Conservation (phyloP, 2,888 invertebrate genomes). For the Acleris literana region DNA sequence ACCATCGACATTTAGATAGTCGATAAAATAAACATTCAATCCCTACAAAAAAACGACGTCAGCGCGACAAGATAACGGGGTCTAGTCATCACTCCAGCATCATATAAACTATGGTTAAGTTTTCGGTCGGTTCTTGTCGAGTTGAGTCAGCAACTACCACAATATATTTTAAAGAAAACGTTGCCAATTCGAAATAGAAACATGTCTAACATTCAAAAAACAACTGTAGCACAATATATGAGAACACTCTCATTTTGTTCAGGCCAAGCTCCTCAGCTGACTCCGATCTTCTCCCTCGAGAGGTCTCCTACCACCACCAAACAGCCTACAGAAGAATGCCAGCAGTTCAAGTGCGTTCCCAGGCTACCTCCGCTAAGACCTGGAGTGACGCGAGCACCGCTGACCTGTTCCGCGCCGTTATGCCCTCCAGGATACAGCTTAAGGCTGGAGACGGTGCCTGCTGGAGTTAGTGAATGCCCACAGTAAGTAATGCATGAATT, state of each 20-base stretch:
- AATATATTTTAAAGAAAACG: too few relatives aligned
- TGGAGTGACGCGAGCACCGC: slow-evolving; percentile 52
- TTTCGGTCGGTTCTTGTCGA: too few relatives aligned
- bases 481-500: slow-evolving; percentile 59
- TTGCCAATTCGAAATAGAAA: too few relatives aligned
- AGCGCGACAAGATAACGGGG: too few relatives aligned
- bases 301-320: slow-evolving; percentile 51
- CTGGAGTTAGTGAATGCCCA: slow-evolving; percentile 70
- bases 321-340: slow-evolving; percentile 61
- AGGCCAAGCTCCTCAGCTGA: slow-evolving; percentile 51
- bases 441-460: slow-evolving; percentile 66
- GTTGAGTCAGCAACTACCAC: too few relatives aligned
- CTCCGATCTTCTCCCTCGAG: slow-evolving; percentile 64
- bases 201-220: too few relatives aligned
- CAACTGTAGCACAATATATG: background rate
- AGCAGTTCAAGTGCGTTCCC: slow-evolving; percentile 82
- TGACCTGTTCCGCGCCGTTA: slow-evolving; percentile 69
- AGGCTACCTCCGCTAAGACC: slow-evolving; percentile 71
- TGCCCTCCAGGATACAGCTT: slow-evolving; percentile 86
- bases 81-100: too few relatives aligned
- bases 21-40: too few relatives aligned
- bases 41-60: too few relatives aligned
- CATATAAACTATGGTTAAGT: too few relatives aligned
- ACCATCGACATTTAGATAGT: too few relatives aligned
- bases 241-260: slow-evolving; percentile 39